Percentiles rank a stretch among this genome's conserved stretches.
phyloP scores from a whole-genome alignment of 2,113 vertebrate genomes.

The Notarius quadriscutis region DNA sequence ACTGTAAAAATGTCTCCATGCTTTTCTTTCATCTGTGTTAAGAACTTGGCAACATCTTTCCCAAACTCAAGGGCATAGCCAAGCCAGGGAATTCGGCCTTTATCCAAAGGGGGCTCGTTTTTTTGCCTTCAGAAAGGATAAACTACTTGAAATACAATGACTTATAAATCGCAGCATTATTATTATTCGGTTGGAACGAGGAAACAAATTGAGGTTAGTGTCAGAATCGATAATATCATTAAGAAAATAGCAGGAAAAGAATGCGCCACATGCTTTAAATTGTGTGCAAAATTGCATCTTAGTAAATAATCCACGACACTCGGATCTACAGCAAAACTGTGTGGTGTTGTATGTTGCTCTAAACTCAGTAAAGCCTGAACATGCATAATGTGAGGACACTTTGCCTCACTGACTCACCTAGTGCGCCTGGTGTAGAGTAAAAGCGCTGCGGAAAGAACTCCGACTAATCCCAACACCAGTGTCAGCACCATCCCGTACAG shows the following conservation, averaged over 20 bases:
- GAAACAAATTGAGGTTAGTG: neutral
- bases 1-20: slow-evolving; percentile 89
- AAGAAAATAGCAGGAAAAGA: neutral
- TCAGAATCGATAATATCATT: neutral
- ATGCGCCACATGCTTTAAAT: neutral
- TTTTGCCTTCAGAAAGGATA: slow-evolving; percentile 60
- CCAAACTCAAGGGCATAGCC: slow-evolving; percentile 83
- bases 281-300: too few relatives aligned
- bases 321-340: neutral
- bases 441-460: slow-evolving; percentile 52
- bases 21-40: slow-evolving; percentile 81
- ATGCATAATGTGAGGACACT: neutral
- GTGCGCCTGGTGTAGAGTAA: slow-evolving; percentile 55
- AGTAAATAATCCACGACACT: neutral
- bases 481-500: slow-evolving; percentile 61
- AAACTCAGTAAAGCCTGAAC: neutral
- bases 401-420: slow-evolving; percentile 61
- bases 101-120: slow-evolving; percentile 84
- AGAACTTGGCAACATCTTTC: slow-evolving; percentile 79
- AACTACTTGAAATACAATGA: neutral
- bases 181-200: neutral
- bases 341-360: neutral
- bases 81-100: slow-evolving; percentile 81
- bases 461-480: slow-evolving; percentile 55
- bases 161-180: neutral